Conservation (phyloP, 2,797 vertebrate genomes). For the Onychomys torridus region DNA sequence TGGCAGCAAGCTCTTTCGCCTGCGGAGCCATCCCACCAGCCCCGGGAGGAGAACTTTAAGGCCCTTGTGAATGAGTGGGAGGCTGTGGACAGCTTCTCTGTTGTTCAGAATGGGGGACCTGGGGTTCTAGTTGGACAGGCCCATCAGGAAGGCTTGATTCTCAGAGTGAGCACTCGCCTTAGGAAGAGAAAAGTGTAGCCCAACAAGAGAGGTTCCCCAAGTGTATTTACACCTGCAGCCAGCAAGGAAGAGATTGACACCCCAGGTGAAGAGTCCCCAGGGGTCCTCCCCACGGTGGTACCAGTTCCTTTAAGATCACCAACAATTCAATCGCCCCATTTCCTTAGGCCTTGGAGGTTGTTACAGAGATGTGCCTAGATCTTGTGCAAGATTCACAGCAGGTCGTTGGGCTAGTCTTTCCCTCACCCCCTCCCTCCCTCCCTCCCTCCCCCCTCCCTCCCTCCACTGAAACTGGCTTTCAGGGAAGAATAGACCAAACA, state of each 20-base stretch:
- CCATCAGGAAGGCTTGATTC: conserved; percentile 53
- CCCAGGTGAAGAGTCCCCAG: background rate
- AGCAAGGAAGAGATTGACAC: background rate
- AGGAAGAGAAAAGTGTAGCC: conserved; percentile 54
- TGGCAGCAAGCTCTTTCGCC: background rate
- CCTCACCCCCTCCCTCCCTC: background rate
- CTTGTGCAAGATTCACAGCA: conserved; percentile 41
- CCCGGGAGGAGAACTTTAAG: background rate
- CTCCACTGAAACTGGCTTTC: conserved; percentile 50
- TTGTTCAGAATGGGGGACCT: background rate
- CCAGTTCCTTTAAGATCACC: background rate
- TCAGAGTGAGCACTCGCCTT: conserved; percentile 36
- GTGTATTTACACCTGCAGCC: background rate
- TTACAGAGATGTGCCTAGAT: conserved; percentile 52
- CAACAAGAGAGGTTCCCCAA: background rate
- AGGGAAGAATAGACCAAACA: conserved; percentile 68
- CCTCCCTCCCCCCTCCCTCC: background rate
- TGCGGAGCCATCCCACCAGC: too few species aligned
- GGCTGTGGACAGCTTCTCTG: background rate
- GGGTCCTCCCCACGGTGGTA: background rate
- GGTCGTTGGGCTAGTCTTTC: background rate
- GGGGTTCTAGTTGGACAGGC: conserved; percentile 62
- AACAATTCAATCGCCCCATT: background rate
- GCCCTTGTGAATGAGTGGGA: background rate
- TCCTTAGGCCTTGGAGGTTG: background rate